Base-by-base conservation (phyloP, 2,113 vertebrate genomes). In the Xenopus laevis region DNA sequence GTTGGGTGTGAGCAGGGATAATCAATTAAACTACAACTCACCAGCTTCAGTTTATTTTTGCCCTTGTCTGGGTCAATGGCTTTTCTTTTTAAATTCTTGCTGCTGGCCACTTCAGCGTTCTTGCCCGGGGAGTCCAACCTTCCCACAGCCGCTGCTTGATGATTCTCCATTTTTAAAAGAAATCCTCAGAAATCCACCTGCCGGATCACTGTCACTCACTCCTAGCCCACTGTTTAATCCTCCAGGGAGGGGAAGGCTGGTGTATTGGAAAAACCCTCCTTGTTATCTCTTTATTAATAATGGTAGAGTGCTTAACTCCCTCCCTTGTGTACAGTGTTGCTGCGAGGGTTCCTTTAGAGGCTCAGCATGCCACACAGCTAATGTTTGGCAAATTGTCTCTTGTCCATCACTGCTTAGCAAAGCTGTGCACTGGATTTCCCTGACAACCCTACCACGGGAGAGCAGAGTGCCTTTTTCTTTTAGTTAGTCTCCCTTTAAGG, bases 21-120 rank as follows among this genome's bases (percentile, higher is more conserved):
- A 18, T 10, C 45, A 46, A 30, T 46, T 17, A n/a, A 18, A 45
- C 44, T 30, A 16, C 7, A 2, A 77, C 74, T 77, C 60, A 77
- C 74, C 74, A 77, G 74, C 67, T 77, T 77, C 4, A 67, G 74
- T 27, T 77, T 77, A 33, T 76, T 77, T 46, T 69, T 76, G 66
- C 74, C 45, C 55, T 77, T 67, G 16, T 77, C 74, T 15, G 33
- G 59, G 15, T 77, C 74, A 2, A 17, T 44, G 47, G 58, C 10
- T 45, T 64, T 77, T 23, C 74, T 53, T 44, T 77, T 76, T 3
- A 59, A 44, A 11, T 63, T 70, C 59, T 33, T 76, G 73, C 60
- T 18, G 20, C 63, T 33, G 15, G 15, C 15, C 18, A 59, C 6
- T 21, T 74, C 65, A 0, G 47, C 5, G 60, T 18, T 77, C 67